phyloP scores from a whole-genome alignment of 2,113 vertebrate species.

The Pavo muticus region DNA sequence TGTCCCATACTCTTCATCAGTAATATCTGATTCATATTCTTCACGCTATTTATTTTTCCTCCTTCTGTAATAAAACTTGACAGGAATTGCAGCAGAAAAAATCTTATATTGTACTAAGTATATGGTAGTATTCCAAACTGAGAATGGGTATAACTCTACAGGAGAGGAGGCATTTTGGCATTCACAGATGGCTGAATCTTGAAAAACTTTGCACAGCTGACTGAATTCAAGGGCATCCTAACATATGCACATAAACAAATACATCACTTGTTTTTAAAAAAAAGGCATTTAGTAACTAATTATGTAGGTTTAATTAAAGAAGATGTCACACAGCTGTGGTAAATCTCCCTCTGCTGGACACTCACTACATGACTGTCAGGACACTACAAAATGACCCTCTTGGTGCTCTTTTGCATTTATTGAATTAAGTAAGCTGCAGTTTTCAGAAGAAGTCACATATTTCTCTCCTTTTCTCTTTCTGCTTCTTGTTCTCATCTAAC shows the following conservation, averaged over 20 bases:
- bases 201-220: constrained; percentile 13
- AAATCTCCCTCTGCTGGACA: not conserved
- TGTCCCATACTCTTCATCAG: not conserved
- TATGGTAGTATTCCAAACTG: not conserved
- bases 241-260: not conserved
- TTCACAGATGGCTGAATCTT: constrained; percentile 6
- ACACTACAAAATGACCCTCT: not conserved
- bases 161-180: not conserved
- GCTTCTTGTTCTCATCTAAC: not conserved
- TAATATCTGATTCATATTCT: not conserved
- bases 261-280: not conserved
- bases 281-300: not conserved
- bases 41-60: not conserved
- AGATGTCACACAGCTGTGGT: rapidly evolving
- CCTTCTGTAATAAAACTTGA: not conserved
- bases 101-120: not conserved
- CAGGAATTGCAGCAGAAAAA: not conserved
- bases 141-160: not conserved
- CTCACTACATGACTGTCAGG: not conserved
- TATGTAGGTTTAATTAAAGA: not conserved
- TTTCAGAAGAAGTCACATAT: not conserved
- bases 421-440: not conserved
- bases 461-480: not conserved
- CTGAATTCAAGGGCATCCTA: constrained; percentile 1
- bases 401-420: not conserved